Base-by-base conservation (phyloP, 2,797 vertebrate genomes). In the Clarias laeviceps region DNA sequence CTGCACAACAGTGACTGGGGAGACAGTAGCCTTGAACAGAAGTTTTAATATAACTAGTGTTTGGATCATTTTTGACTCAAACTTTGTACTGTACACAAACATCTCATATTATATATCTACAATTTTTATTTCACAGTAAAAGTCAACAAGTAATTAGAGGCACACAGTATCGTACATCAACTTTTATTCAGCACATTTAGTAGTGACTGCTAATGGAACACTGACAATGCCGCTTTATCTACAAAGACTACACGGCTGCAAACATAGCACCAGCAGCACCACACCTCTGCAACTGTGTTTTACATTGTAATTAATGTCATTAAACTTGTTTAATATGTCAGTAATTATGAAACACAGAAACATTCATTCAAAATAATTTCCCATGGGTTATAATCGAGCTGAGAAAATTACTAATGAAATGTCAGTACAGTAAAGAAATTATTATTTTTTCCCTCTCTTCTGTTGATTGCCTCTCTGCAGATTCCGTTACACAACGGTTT, bases 221-320 rank as follows among this genome's bases (percentile, higher is more conserved):
- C 84, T 65, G 61, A 89, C 82, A 89, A 85, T 83, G 73, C 56
- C 65, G 87, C 85, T 82, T 77, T 74, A 14, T 22, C 5, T 79
- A 40, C 70, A 72, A 70, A 72, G 59, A 89, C 74, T 85, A 80
- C 74, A 87, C 82, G 85, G 89, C 61, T 66, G 85, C 84, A 87
- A 61, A 88, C 86, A 85, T 81, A 84, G 87, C 84, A 87, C 78
- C 74, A 69, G 83, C 79, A 86, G 84, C 76, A 88, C 82, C 79
- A 87, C 61, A 79, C 34, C 50, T 82, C 45, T 37, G 82, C 24
- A 83, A 54, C 54, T 4, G 22, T 54, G 50, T 54, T 54, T 45
- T 54, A 54, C 50, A 54, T 54, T 54, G 50, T 54, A 54, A 54
- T 54, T 1, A 84, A 57, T 34, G 70, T 37, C 11, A 83, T 85